Evolutionary conservation across 1,140 invertebrate species (phyloP).

Genomic region (Zaprionus lachaisei): DNA sequence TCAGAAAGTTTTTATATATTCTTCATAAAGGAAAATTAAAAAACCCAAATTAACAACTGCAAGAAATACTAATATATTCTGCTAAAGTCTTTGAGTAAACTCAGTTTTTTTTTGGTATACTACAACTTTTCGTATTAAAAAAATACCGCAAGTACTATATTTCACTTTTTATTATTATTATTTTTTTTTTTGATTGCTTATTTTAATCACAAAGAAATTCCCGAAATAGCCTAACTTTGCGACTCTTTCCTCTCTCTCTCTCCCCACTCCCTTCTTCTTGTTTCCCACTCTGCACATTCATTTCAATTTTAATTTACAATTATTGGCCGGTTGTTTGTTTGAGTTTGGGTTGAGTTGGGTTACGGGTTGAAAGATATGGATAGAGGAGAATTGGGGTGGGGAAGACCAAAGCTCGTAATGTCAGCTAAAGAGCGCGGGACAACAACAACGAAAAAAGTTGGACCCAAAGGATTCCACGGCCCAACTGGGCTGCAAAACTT

Average conservation of each 20-base stretch:
- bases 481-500: constrained; percentile 31
- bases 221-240: background rate
- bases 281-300: constrained; percentile 44
- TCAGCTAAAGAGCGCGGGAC: constrained; percentile 24
- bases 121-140: background rate
- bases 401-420: constrained; percentile 24
- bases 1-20: no score
- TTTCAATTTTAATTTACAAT: constrained; percentile 82
- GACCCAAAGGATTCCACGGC: constrained; percentile 46
- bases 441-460: constrained; percentile 18
- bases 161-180: background rate
- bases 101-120: background rate
- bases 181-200: background rate
- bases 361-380: background rate
- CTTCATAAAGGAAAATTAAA: no score
- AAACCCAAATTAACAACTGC: no score
- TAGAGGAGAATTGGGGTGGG: background rate
- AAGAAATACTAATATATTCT: no score
- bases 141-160: background rate
- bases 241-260: background rate
- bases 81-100: no score
- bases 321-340: constrained; percentile 61
- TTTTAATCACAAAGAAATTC: constrained; percentile 8
- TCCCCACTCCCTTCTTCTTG: background rate
- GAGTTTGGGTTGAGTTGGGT: constrained; percentile 19